Evolutionary conservation across 2,797 vertebrate genomes (phyloP).

Genomic region (Coranthus polyacanthus): DNA sequence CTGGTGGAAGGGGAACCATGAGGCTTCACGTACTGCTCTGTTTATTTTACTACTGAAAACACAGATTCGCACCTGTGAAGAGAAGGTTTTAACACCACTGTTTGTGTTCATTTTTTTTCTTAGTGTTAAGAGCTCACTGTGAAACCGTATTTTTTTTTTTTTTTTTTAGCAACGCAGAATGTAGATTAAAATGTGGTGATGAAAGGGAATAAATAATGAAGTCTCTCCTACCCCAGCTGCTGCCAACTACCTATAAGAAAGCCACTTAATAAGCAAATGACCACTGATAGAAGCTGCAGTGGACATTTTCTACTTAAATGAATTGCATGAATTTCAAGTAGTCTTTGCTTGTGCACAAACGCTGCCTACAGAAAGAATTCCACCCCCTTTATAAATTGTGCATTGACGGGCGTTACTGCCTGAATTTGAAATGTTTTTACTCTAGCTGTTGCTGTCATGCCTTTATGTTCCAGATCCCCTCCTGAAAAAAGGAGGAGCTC

Average conservation of each 20-base stretch:
- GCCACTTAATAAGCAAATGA: conserved; percentile 7
- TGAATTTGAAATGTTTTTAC: conserved; percentile 27
- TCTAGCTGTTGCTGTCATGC: background rate
- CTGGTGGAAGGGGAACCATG: background rate
- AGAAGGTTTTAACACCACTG: background rate
- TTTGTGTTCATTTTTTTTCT: too few relatives aligned
- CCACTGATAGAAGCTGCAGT: background rate
- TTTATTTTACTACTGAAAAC: conserved; percentile 26
- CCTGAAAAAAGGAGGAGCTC: conserved; percentile 89
- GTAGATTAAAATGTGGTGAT: too few relatives aligned
- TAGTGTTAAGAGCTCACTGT: too few relatives aligned
- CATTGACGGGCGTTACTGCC: background rate
- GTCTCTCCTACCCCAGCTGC: too few relatives aligned
- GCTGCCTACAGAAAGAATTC: background rate
- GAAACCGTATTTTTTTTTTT: too few relatives aligned
- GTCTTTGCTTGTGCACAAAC: conserved; percentile 11
- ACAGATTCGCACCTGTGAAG: conserved; percentile 5
- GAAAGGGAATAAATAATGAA: too few relatives aligned
- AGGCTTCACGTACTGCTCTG: background rate
- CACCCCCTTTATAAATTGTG: conserved; percentile 5
- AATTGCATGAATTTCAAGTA: conserved; percentile 32
- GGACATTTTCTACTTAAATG: conserved; percentile 2
- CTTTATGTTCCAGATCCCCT: conserved; percentile 81
- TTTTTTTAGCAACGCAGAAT: too few relatives aligned
- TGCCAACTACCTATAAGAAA: too few relatives aligned